Percentiles rank a stretch among this genome's conserved stretches.
Evolutionary conservation across 2,113 vertebrate genomes (phyloP).

Genomic region (Lophura nycthemera): DNA sequence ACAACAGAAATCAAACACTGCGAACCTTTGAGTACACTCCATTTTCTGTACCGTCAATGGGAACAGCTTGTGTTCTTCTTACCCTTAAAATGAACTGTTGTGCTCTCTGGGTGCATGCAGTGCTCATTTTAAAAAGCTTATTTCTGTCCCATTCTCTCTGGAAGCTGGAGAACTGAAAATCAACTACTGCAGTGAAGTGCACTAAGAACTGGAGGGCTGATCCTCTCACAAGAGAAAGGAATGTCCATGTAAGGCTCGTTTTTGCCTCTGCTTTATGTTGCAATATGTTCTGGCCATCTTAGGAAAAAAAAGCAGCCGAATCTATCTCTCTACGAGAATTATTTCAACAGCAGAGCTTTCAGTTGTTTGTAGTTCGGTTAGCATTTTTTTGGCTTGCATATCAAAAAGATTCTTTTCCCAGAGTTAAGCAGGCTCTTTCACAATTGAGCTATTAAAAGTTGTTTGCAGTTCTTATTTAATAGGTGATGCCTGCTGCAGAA

Average conservation of each 20-base stretch:
- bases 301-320: not conserved
- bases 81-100: not conserved
- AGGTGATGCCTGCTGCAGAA: not conserved
- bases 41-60: fast-evolving
- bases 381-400: constrained; percentile 14
- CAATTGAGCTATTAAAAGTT: not conserved
- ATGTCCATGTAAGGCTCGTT: constrained; percentile 60
- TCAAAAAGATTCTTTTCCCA: not conserved
- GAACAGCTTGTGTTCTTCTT: not conserved
- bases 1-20: not conserved
- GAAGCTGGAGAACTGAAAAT: not conserved
- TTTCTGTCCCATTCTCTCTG: not conserved
- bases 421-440: not conserved
- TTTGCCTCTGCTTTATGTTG: constrained; percentile 33
- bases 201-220: not conserved
- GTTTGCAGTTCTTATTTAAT: not conserved
- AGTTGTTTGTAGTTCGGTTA: constrained; percentile 35
- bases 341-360: constrained; percentile 1
- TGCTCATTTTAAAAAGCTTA: fast-evolving
- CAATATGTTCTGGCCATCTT: constrained; percentile 60
- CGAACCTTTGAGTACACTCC: not conserved
- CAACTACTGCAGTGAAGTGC: not conserved
- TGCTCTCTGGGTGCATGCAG: fast-evolving
- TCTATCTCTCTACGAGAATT: not conserved
- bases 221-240: not conserved